phyloP scores from a whole-genome alignment of 2,797 vertebrate genomes.

The Schizothorax lantsangensis region DNA sequence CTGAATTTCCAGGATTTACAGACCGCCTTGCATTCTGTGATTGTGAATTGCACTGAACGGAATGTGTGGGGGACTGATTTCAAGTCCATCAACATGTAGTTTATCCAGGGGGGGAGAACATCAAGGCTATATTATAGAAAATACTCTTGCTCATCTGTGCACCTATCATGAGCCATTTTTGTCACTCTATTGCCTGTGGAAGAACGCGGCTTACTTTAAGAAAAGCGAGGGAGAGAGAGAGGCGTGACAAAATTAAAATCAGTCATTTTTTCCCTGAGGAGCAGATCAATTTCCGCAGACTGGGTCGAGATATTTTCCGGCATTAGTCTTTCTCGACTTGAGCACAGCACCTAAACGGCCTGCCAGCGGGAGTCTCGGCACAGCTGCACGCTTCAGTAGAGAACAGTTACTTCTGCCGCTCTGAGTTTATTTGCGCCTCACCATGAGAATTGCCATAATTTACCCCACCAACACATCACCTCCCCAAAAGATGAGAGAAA shows the following conservation, averaged over 20 bases:
- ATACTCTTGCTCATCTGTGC: constrained; percentile 46
- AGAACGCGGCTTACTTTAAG: constrained; percentile 69
- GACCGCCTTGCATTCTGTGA: constrained; percentile 19
- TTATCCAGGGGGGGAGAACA: constrained; percentile 69
- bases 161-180: constrained; percentile 68
- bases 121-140: constrained; percentile 29
- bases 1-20: constrained; percentile 9
- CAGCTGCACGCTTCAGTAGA: constrained; percentile 80
- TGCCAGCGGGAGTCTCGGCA: constrained; percentile 78
- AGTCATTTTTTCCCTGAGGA: constrained; percentile 82
- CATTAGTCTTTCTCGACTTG: constrained; percentile 82
- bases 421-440: constrained; percentile 85
- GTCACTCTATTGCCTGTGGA: constrained; percentile 66
- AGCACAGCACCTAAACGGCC: constrained; percentile 80
- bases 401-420: constrained; percentile 82
- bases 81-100: constrained; percentile 72
- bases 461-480: constrained; percentile 76
- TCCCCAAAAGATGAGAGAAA: constrained; percentile 77
- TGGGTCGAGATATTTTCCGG: constrained; percentile 82
- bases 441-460: constrained; percentile 88
- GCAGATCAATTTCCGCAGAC: constrained; percentile 87
- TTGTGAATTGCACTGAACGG: constrained; percentile 28
- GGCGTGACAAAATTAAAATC: constrained; percentile 83
- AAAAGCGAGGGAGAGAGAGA: constrained; percentile 73
- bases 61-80: constrained; percentile 51